A percentile compares a stretch with the other conserved stretches of the same genome.
These are phyloP conservation scores for Daktulosphaira vitifoliae DNA, from an alignment of 1,140 invertebrate genomes.

Conservation along the genomic window DNA sequence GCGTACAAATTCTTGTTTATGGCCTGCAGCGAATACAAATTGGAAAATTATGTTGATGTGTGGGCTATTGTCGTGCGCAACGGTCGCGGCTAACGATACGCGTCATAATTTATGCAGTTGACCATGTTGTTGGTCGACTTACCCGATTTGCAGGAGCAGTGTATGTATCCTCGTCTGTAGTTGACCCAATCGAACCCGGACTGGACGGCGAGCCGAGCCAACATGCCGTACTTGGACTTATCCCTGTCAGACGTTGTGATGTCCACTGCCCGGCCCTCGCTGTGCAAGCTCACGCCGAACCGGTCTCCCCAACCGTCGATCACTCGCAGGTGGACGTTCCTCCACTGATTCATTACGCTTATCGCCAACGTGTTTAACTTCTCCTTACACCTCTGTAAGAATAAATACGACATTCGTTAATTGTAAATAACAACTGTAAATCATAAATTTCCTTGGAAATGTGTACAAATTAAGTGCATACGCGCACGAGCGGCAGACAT, in stretches of 20 bases:
- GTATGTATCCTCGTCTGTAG: constrained; percentile 90
- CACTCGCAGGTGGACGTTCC: constrained; percentile 80
- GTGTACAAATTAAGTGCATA: too few relatives aligned
- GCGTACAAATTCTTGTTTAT: too few relatives aligned
- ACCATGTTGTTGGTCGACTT: constrained; percentile 39
- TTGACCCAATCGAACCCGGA: constrained; percentile 98
- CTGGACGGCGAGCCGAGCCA: constrained; percentile 89
- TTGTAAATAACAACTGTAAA: too few relatives aligned
- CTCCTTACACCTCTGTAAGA: constrained; percentile 83
- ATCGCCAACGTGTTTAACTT: constrained; percentile 89
- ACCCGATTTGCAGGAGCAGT: constrained; percentile 98
- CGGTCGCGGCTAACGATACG: too few relatives aligned
- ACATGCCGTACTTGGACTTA: constrained; percentile 85
- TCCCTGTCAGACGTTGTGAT: constrained; percentile 90
- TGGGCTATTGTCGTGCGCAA: too few relatives aligned
- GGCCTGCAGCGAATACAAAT: too few relatives aligned
- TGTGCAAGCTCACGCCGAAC: constrained; percentile 78
- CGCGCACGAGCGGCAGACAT: too few relatives aligned
- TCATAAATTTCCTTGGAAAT: too few relatives aligned
- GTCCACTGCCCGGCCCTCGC: constrained; percentile 91
- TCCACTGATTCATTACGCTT: constrained; percentile 97
- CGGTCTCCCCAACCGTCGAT: constrained; percentile 95
- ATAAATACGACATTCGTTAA: too few relatives aligned
- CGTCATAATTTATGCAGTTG: too few relatives aligned
- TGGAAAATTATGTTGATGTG: too few relatives aligned